Base-by-base conservation (phyloP, 2,797 vertebrate genomes). In the Girardinus metallicus region DNA sequence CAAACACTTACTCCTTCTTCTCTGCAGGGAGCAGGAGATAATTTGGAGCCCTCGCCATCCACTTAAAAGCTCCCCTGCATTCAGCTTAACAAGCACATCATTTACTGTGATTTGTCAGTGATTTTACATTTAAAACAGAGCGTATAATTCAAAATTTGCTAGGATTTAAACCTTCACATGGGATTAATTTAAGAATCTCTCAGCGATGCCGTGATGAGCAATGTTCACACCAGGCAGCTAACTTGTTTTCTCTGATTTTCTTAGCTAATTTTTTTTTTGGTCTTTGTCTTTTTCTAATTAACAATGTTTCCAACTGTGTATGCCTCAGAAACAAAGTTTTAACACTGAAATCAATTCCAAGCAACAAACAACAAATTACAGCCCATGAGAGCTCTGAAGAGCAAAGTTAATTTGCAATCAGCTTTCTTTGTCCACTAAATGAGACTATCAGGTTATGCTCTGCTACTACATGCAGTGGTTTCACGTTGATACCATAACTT, bases 401-500 rank as follows among this genome's bases (percentile, higher is more conserved):
- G 66, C 15, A 36, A 83, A 47, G 47, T 43, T 68, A 64, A 23
- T 82, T 80, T 76, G 66, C 55, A 1, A 75, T 79, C 74, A 15
- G 31, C 47, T 79, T 88, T 81, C 74, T 74, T 74, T 34, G 3
- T 55, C 47, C 66, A 51, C 41, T 51, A 74, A 88, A 88, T 87
- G 75, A 34, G 64, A 87, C 84, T 76, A 88, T 80, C 76, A 39
- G 66, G 31, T 64, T 55, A 68, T 41, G 77, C 75, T 80, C 73
- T 80, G 81, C 72, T 83, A 60, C 51, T 79, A 70, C 72, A 73
- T 73, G 64, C 46, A 26, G 79, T 16, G 64, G 31, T 64, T 71
- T 77, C 81, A 79, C 75, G 74, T 83, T 81, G 80, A 85, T 81
- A 76, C 66, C 68, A 84, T 73, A 79, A 74, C 77, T 77, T 85